Base-by-base conservation (phyloP, 2,113 vertebrate species). In the Vimba vimba region DNA sequence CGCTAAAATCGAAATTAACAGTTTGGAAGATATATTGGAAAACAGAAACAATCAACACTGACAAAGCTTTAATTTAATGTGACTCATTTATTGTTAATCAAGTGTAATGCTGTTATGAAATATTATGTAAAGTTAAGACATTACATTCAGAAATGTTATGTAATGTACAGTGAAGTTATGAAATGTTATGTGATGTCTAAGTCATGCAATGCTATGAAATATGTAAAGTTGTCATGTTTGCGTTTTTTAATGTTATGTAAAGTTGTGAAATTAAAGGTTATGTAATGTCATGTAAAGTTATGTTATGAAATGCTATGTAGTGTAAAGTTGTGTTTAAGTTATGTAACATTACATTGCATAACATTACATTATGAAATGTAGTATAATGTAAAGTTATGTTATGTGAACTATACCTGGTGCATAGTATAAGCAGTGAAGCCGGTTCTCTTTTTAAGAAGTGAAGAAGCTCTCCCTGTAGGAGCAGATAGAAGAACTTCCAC, bases 391-490 rank as follows among this genome's bases (percentile, higher is more conserved):
- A 74, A 43, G 71, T 74, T 12, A 9, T 36, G 43, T 43, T 75
- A n/a, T 17, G 52, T n/a, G 4, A 12, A 80, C 33, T 79, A 52
- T 73, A 97, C 96, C 96, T 97, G 96, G 90, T 94, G 95, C 11
- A 97, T 86, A 0, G 96, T 97, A 19, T 95, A 96, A 17, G 96
- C 94, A 3, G 82, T 92, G 79, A 96, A 93, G 2, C 90, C 68
- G 0, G 95, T 96, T 88, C 93, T 97, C 89, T 95, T 92, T 71
- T 87, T 92, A 87, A 97, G 79, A 69, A 97, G 91, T 79, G 94
- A 91, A 30, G 96, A 89, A 0, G 96, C 96, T 85, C 93, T 95
- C 36, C 96, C 96, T 0, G 96, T 97, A 21, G 96, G 96, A 27
- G 96, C 96, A 8, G 96, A 95, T 57, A 97, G 94, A 0, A 97